These are phyloP conservation scores for Ditylenchus weischeri DNA, from an alignment of 2,888 invertebrate species.

Conservation along the genomic window DNA sequence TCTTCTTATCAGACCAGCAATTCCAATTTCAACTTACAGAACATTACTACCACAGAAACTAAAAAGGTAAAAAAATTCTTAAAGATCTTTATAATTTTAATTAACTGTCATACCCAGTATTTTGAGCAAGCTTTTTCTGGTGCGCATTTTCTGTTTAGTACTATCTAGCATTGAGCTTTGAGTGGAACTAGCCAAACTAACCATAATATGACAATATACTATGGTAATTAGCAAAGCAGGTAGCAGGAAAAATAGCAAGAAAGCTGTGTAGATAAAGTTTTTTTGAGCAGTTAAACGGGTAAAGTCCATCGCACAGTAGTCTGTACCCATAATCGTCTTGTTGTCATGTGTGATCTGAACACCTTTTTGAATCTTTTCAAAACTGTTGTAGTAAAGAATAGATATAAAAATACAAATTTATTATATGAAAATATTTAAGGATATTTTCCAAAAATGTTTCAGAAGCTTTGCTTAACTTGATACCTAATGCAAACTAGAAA, in stretches of 20 bases:
- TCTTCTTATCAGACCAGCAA: too few species aligned
- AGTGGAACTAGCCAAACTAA: slow-evolving; percentile 31
- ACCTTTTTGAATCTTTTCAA: neutral
- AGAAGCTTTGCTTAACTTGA: too few species aligned
- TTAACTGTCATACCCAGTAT: slow-evolving; percentile 22
- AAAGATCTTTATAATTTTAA: too few species aligned
- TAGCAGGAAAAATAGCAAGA: slow-evolving; percentile 53
- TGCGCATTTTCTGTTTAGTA: slow-evolving; percentile 29
- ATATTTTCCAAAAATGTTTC: too few species aligned
- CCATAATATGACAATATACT: slow-evolving; percentile 55
- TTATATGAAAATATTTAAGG: too few species aligned
- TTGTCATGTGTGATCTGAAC: slow-evolving; percentile 41
- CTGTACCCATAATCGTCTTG: slow-evolving; percentile 41
- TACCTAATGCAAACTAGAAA: too few species aligned
- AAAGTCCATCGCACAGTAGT: slow-evolving; percentile 51
- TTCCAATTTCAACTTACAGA: slow-evolving; percentile 63
- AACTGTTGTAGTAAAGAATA: too few species aligned
- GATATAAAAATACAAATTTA: too few species aligned
- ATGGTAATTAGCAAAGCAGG: slow-evolving; percentile 51
- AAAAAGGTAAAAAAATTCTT: slow-evolving; percentile 59
- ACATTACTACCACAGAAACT: slow-evolving; percentile 89
- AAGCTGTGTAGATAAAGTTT: slow-evolving; percentile 47
- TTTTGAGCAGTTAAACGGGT: slow-evolving; percentile 33
- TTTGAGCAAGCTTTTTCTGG: slow-evolving; percentile 29
- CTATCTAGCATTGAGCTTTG: slow-evolving; percentile 29